These are phyloP conservation scores for Torymus aiolomorphi DNA, from an alignment of 2,888 invertebrate species.

Conservation along the genomic window DNA sequence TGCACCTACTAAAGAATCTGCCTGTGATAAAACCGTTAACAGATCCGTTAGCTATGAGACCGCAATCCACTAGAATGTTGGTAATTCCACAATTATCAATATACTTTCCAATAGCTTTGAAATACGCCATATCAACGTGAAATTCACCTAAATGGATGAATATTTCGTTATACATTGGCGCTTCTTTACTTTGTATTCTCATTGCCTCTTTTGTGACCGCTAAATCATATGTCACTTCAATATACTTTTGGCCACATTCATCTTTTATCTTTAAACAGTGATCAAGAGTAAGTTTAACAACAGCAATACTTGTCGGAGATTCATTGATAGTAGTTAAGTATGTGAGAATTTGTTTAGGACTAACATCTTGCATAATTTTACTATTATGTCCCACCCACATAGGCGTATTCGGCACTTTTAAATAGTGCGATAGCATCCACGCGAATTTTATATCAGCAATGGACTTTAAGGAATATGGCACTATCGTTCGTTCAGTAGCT, in stretches of 20 bases:
- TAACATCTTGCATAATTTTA: no score
- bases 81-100: slow-evolving; percentile 62
- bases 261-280: no score
- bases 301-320: no score
- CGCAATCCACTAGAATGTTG: slow-evolving; percentile 60
- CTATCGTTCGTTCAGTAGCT: no score
- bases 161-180: slow-evolving; percentile 50
- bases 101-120: slow-evolving; percentile 57
- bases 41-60: slow-evolving; percentile 64
- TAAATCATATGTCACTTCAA: slow-evolving; percentile 65
- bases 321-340: no score
- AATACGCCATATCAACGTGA: slow-evolving; percentile 57
- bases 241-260: slow-evolving; percentile 60
- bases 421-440: no score
- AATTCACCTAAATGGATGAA: slow-evolving; percentile 60
- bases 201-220: slow-evolving; percentile 59
- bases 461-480: no score
- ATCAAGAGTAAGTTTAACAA: no score
- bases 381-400: no score
- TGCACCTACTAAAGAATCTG: slow-evolving; percentile 67
- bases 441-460: no score
- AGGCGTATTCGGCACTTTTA: no score
- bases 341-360: no score
- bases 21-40: slow-evolving; percentile 62
- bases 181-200: slow-evolving; percentile 55